Evolutionary conservation across 2,888 invertebrate species (phyloP), one percentile per base, ranked within the genome.

Genomic region (Platerodrilus igneus): DNA sequence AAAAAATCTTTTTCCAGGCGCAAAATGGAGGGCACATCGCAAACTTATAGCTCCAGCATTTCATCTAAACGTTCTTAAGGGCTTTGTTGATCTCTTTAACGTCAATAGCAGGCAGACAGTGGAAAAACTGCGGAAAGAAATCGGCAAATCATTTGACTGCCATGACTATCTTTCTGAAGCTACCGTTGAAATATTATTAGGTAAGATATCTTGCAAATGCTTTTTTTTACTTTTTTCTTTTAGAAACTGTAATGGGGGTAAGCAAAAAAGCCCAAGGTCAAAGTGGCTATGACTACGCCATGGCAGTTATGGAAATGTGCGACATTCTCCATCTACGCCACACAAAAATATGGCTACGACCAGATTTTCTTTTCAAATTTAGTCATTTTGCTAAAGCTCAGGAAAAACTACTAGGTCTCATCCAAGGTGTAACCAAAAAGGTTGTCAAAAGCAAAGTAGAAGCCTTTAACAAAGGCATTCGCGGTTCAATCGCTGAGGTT

Each of bases 231-330:
- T 16, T 28, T 28, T 28, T 28, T 4, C 19, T 33, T 14, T 5
- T 19, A 83, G 88, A 89, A 74, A 89, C 88, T 19, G 88, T 87
- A 1, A 89, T 89, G 88, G 88, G 88, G 32, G 88, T 89, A 0
- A 86, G 83, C 55, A 87, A 86, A 63, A 78, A 75, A 48, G 86
- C 87, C 1, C 87, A 88, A 66, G 84, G 82, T 51, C 79, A 80
- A 60, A 86, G 85, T 47, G 86, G 87, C 22, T 84, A 80, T 56
- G 87, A 88, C 66, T 88, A 88, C 55, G 88, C 88, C 1, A 80
- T 85, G 79, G 88, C 88, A 44, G 88, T 88, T 3, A 88, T 88
- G 87, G 86, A 88, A 60, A 86, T 89, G 86, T 87, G 86, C 56
- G 86, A 87, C 55, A 88, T 89, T 53, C 75, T 88, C 0, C 88